Conservation (phyloP, 2,797 vertebrate species). For the Nothura maculosa region DNA sequence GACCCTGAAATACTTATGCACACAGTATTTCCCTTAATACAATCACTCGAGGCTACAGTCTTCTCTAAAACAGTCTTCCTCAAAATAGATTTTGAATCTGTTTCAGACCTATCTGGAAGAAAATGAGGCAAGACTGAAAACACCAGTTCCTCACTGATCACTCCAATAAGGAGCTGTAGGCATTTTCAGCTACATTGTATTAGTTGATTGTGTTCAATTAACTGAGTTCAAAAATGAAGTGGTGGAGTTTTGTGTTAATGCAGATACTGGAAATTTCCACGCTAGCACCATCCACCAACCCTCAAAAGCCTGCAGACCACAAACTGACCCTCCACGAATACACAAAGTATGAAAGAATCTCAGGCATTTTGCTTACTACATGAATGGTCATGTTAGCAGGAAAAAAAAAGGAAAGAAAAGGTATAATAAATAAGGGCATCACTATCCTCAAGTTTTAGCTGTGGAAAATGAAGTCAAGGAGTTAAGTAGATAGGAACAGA, state of each 20-base stretch:
- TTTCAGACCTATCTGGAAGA: neutral
- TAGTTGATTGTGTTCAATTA: neutral
- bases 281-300: neutral
- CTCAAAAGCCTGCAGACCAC: neutral
- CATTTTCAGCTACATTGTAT: neutral
- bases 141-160: rapidly evolving
- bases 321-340: neutral
- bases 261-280: neutral
- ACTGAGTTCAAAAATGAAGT: neutral
- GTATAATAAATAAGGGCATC: neutral
- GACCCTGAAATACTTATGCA: neutral
- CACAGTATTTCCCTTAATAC: neutral
- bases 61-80: neutral
- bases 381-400: neutral
- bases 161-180: neutral
- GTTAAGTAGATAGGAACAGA: neutral
- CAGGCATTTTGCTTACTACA: neutral
- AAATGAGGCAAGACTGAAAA: neutral
- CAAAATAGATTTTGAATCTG: neutral
- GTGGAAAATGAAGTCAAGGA: neutral
- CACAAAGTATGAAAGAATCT: neutral
- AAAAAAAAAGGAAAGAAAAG: neutral
- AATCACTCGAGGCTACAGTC: neutral
- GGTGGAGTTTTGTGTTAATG: neutral
- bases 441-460: neutral